Base-by-base conservation (phyloP, 1,140 invertebrate genomes). In the Rhyacophila brunnea region DNA sequence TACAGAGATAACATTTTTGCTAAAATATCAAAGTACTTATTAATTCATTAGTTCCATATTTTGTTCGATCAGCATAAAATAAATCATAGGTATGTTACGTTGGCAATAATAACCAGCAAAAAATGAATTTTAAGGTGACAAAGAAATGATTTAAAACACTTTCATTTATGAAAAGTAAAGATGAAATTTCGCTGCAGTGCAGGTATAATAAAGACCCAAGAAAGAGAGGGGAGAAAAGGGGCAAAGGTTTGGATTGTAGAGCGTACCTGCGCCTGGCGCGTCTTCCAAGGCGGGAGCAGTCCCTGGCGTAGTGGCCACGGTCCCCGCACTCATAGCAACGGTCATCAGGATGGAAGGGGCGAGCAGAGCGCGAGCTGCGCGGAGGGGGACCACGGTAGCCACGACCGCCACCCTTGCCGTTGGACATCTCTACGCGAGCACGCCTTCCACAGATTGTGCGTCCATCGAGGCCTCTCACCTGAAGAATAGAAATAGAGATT, bases 311-410 rank as follows among this genome's bases (percentile, higher is more conserved):
- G 69, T 96, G 93, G 2, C 93, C 93, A 44, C 90, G 80, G 65
- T 92, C 90, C 6, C 93, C 92, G 77, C 94, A 96, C 68, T 95
- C 93, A 73, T 95, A 96, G 74, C 93, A 96, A 50, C 88, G 84
- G 74, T 94, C 91, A 67, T 92, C 88, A 1, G 88, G 87, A 72
- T 89, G 82, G 73, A 89, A 91, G 5, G 84, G 81, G 54, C 85
- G 76, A 1, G 58, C 58, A 15, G 83, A 80, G 44, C 83, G 71
- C 19, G 83, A 84, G 17, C 82, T 73, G 1, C 72, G 73, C 5
- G 76, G 73, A 17, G 81, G 82, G 11, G 78, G 77, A 7, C 79
- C 76, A 0, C 78, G 76, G n/a, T 81, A 78, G 1, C 87, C 81
- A 20, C 83, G 81, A 52, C 85, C 82, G 35, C 88, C 83, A 48